phyloP scores from a whole-genome alignment of 2,797 vertebrate species.

The Rhyacichthys aspro region DNA sequence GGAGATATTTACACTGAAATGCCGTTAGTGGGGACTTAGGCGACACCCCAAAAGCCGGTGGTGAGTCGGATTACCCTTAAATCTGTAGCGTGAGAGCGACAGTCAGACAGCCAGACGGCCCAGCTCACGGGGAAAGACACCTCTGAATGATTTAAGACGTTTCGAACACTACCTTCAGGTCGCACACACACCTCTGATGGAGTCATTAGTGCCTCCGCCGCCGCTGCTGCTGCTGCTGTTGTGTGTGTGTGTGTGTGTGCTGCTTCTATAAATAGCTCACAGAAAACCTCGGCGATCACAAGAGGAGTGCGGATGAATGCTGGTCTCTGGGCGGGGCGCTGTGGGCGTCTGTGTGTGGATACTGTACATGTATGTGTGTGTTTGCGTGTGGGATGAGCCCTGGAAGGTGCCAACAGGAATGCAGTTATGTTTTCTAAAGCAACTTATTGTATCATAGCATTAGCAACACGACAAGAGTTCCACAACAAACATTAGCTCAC shows the following conservation, averaged over 20 bases:
- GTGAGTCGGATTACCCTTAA: slow-evolving; percentile 78
- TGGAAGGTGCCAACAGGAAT: neutral
- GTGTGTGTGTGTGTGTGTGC: slow-evolving; percentile 6
- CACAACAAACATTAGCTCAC: too few species aligned
- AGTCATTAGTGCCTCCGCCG: neutral
- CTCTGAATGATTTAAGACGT: slow-evolving; percentile 54
- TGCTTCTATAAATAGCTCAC: slow-evolving; percentile 15
- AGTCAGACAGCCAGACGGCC: slow-evolving; percentile 8
- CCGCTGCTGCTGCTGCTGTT: neutral
- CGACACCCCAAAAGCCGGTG: slow-evolving; percentile 62
- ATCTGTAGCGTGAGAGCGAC: slow-evolving; percentile 58
- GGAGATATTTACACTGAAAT: neutral
- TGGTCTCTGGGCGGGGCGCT: slow-evolving; percentile 38
- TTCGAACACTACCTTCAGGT: slow-evolving; percentile 28
- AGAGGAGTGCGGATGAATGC: neutral
- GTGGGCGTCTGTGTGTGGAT: slow-evolving; percentile 44
- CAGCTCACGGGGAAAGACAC: slow-evolving; percentile 18
- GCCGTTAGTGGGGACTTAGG: slow-evolving; percentile 42
- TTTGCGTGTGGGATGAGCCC: neutral
- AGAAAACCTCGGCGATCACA: neutral
- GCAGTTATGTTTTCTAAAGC: neutral
- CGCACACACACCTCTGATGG: neutral
- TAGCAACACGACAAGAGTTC: too few species aligned
- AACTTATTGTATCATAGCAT: too few species aligned
- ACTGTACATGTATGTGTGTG: slow-evolving; percentile 50